A percentile compares a stretch with the other conserved stretches of the same genome.
These are phyloP conservation scores for Seriola dumerili DNA, from an alignment of 2,113 vertebrate genomes.

Conservation along the genomic window DNA sequence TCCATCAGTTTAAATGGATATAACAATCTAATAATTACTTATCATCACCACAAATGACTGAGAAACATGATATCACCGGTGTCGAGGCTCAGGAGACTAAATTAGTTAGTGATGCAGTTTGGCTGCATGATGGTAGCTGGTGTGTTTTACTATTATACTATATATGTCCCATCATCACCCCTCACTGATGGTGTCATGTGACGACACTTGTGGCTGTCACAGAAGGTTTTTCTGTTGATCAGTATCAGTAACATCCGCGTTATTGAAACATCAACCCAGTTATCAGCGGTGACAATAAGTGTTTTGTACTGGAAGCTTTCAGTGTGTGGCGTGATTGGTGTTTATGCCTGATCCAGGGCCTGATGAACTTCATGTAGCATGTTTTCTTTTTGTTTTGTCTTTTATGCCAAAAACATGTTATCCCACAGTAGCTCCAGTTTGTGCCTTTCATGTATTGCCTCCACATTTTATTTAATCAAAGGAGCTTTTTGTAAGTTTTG, in stretches of 20 bases:
- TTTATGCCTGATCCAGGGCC: no score
- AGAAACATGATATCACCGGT: background rate
- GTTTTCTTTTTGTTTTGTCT: constrained; percentile 13
- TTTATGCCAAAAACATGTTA: background rate
- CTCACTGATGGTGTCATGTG: background rate
- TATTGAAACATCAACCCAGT: no score
- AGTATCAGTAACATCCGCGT: no score
- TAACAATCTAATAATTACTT: background rate
- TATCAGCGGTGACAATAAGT: background rate
- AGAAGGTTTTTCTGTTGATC: background rate
- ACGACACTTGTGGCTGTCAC: background rate
- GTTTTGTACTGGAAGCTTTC: background rate
- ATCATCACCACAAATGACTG: background rate
- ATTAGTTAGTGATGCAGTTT: background rate
- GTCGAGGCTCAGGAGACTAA: background rate
- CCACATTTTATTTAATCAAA: no score
- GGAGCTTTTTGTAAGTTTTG: no score
- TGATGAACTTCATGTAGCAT: background rate
- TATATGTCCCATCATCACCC: background rate
- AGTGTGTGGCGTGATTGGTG: background rate
- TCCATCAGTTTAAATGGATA: no score
- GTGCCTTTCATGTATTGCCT: constrained; percentile 14
- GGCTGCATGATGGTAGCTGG: background rate
- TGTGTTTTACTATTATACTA: background rate
- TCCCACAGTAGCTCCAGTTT: no score